Evolutionary conservation across 2,888 invertebrate genomes (phyloP).

Genomic region (Calameuta filiformis): DNA sequence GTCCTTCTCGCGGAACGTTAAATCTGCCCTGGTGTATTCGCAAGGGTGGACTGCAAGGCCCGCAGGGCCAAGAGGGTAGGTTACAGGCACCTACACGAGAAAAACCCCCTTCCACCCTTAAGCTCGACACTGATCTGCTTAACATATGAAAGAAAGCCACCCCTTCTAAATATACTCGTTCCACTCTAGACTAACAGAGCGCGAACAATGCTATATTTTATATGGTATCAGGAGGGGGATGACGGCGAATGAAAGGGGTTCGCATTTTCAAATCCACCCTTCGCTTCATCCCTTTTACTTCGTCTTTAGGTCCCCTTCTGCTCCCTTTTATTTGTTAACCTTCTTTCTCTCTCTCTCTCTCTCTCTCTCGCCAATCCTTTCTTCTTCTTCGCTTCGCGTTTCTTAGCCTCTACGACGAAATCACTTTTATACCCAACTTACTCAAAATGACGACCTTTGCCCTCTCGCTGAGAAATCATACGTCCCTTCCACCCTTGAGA

Average conservation of each 20-base stretch:
- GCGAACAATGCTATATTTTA: conserved; percentile 62
- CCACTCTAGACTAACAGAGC: conserved; percentile 57
- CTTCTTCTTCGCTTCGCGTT: conserved; percentile 6
- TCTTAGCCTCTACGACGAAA: conserved; percentile 20
- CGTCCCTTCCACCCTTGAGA: not conserved
- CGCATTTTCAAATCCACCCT: conserved; percentile 19
- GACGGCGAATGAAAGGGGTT: conserved; percentile 46
- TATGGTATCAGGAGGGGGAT: conserved; percentile 53
- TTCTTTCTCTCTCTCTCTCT: not conserved
- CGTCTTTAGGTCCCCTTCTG: conserved; percentile 10
- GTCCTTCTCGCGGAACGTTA: conserved; percentile 5
- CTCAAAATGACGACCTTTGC: conserved; percentile 24
- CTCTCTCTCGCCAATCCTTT: not conserved
- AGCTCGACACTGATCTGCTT: conserved; percentile 58
- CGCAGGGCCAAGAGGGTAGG: not conserved
- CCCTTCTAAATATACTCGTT: conserved; percentile 59
- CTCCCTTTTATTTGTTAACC: conserved; percentile 1
- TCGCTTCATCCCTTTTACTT: conserved; percentile 21
- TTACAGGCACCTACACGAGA: conserved; percentile 1
- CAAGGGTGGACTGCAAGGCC: not conserved
- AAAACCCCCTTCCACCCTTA: conserved; percentile 14
- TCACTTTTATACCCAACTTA: conserved; percentile 29
- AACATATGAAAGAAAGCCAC: conserved; percentile 62
- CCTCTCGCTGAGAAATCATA: not conserved
- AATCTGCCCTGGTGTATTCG: conserved; percentile 1